Percentiles rank a stretch among this genome's conserved stretches.
Conservation (phyloP, 2,113 vertebrate genomes). For the Cryptotis parvus region DNA sequence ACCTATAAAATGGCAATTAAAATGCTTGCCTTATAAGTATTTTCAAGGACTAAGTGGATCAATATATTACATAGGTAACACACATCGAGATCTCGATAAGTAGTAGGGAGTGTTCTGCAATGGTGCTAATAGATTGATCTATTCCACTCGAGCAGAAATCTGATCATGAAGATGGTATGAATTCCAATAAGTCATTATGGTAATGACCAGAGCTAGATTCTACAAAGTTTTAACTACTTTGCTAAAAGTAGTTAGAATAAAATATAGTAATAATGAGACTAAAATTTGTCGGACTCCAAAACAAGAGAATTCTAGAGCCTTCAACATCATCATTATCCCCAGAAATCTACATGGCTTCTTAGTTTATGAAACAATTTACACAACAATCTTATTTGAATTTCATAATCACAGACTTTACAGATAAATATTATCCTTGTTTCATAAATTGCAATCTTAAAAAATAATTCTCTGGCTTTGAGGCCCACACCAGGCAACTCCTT, state of each 20-base stretch:
- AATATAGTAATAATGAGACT: not conserved
- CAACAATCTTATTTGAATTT: not conserved
- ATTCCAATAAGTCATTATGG: not conserved
- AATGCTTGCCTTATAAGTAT: not conserved
- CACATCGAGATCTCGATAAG: not conserved
- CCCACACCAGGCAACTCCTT: too few species aligned
- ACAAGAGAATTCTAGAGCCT: not conserved
- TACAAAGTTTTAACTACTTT: not conserved
- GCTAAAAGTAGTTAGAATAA: not conserved
- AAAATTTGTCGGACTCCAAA: not conserved
- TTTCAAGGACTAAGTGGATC: not conserved
- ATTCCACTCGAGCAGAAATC: not conserved
- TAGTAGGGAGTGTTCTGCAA: not conserved
- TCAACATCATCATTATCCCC: not conserved
- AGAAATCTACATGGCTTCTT: not conserved
- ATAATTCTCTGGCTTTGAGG: too few species aligned
- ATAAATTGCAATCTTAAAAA: not conserved
- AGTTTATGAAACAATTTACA: not conserved
- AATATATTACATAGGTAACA: not conserved
- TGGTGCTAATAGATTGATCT: not conserved
- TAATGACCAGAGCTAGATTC: not conserved
- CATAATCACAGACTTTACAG: not conserved
- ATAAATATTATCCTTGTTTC: not conserved
- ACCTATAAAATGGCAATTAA: not conserved
- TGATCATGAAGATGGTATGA: not conserved